A percentile compares a stretch with the other conserved stretches of the same genome.
Evolutionary conservation across 2,113 vertebrate species (phyloP).

Genomic region (Pseudonaja textilis): DNA sequence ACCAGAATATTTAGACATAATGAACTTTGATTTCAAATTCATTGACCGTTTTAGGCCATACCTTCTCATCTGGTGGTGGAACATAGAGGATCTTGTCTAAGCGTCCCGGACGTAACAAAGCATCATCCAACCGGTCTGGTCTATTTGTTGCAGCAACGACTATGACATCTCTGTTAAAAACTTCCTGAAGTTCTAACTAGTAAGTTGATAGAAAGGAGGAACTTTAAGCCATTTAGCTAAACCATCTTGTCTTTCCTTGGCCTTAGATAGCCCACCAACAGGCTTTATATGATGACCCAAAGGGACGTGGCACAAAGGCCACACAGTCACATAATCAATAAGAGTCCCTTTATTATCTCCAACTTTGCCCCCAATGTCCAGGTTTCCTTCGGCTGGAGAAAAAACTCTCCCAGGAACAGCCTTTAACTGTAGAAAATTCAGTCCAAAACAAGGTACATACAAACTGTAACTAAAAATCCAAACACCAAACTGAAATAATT

Average conservation of each 20-base stretch:
- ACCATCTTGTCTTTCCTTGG: background rate
- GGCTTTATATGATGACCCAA: too few species aligned
- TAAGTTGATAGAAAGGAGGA: conserved; percentile 10
- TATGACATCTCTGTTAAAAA: conserved; percentile 83
- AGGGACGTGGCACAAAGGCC: too few species aligned
- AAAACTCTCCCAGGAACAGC: too few species aligned
- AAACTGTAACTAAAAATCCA: too few species aligned
- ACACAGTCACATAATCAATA: too few species aligned
- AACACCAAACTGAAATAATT: too few species aligned
- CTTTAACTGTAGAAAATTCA: too few species aligned
- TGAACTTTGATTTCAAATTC: conserved; percentile 9
- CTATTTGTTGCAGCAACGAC: conserved; percentile 93
- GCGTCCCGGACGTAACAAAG: conserved; percentile 90
- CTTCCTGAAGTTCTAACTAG: conserved; percentile 81
- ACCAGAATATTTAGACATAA: background rate
- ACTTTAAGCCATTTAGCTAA: background rate
- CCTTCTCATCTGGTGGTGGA: conserved; percentile 88
- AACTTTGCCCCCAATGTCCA: too few species aligned
- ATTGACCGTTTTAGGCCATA: conserved; percentile 9
- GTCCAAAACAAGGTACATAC: too few species aligned
- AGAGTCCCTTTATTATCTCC: too few species aligned
- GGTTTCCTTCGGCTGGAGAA: too few species aligned
- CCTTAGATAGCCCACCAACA: background rate
- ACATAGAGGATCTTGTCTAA: conserved; percentile 89
- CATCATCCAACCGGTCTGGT: conserved; percentile 87